Conservation (phyloP, 2,888 invertebrate species). For the Cerceris ruficornis region DNA sequence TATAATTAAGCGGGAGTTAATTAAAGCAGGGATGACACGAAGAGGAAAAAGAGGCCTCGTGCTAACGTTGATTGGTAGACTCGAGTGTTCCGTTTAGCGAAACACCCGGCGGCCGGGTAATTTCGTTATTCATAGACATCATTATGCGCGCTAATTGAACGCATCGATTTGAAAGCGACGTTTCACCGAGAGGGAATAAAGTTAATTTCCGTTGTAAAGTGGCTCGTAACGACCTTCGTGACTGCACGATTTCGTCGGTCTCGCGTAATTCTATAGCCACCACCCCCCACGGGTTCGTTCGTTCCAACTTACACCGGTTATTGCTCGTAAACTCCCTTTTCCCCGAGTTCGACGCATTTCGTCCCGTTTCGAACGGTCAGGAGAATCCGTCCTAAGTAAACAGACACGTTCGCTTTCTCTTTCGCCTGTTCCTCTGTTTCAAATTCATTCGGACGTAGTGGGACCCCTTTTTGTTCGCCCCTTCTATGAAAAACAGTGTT, state of each 20-base stretch:
- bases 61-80: conserved; percentile 16
- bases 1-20: background rate
- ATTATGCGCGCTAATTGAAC: conserved; percentile 6
- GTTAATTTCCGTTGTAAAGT: conserved; percentile 22
- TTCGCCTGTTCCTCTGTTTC: background rate
- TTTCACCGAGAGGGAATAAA: conserved; percentile 18
- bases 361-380: background rate
- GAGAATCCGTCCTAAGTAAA: conserved; percentile 22
- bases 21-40: background rate
- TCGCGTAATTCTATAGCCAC: conserved; percentile 7
- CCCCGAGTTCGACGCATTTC: conserved; percentile 39
- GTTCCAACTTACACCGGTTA: conserved; percentile 39
- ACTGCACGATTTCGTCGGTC: conserved; percentile 21
- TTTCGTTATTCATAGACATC: background rate
- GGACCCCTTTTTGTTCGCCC: conserved; percentile 11
- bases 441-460: conserved; percentile 23
- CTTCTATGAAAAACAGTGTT: background rate
- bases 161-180: conserved; percentile 12
- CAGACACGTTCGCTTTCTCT: background rate
- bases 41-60: background rate
- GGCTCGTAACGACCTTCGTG: conserved; percentile 25
- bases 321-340: conserved; percentile 38
- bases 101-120: background rate
- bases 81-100: background rate
- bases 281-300: background rate